A percentile compares a stretch with the other conserved stretches of the same genome.
These are phyloP conservation scores for Eurystomus glaucurus DNA, from an alignment of 2,797 vertebrate species.

Conservation along the genomic window DNA sequence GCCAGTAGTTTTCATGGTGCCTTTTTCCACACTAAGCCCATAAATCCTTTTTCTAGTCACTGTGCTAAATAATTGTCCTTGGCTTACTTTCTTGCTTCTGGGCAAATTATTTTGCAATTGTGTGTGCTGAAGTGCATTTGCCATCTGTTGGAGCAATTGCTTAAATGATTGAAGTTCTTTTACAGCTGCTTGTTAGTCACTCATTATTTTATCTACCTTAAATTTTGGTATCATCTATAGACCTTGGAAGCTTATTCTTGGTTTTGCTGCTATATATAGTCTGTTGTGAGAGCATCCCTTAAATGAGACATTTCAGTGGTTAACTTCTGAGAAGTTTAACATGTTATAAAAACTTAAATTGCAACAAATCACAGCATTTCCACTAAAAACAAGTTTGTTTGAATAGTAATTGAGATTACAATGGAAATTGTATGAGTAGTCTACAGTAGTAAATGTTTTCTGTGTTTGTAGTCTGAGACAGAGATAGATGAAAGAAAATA, in stretches of 20 bases:
- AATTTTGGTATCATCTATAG: conserved; percentile 12
- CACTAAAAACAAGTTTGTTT: not conserved
- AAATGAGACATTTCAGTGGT: not conserved
- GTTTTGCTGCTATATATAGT: not conserved
- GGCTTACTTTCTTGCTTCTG: conserved; percentile 51
- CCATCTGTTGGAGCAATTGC: conserved; percentile 73
- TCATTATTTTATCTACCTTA: conserved; percentile 39
- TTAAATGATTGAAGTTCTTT: conserved; percentile 59
- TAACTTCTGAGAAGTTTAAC: not conserved
- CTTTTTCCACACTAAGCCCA: not conserved
- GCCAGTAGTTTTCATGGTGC: not conserved
- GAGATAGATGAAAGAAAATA: not conserved
- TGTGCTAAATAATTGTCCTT: conserved; percentile 56
- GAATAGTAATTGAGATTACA: accelerated
- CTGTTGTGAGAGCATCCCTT: not conserved
- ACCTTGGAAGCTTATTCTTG: not conserved
- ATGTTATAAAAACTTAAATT: not conserved
- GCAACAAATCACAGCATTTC: not conserved
- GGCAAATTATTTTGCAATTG: conserved; percentile 77
- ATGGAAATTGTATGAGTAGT: not conserved
- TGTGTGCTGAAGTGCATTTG: conserved; percentile 51
- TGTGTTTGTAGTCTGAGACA: not conserved
- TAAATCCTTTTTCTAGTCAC: conserved; percentile 46
- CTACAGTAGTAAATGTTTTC: not conserved
- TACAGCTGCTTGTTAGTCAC: conserved; percentile 32